Evolutionary conservation across 2,113 vertebrate species (phyloP).

Genomic region (Hypocryptadius cinnamomeus): DNA sequence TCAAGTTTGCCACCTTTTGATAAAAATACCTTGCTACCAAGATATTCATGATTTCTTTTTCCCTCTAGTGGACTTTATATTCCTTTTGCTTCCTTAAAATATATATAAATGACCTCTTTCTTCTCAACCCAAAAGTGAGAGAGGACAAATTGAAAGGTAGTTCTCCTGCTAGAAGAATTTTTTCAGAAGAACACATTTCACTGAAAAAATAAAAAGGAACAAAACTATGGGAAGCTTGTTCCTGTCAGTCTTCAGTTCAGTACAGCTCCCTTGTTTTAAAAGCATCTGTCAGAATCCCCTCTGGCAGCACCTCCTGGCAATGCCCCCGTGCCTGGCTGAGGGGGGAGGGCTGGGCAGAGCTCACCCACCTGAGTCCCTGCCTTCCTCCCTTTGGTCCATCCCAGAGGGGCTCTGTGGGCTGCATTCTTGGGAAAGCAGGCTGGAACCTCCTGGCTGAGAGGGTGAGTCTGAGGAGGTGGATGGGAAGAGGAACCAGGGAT

Average conservation of each 20-base stretch:
- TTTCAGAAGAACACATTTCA: background rate
- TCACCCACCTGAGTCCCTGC: background rate
- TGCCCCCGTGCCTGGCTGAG: background rate
- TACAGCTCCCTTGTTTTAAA: background rate
- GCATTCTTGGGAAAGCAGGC: background rate
- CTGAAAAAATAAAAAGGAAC: background rate
- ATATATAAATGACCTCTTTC: background rate
- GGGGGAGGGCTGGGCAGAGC: background rate
- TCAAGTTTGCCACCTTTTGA: background rate
- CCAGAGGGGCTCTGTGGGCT: rapidly evolving
- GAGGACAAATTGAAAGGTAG: background rate
- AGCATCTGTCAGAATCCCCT: background rate
- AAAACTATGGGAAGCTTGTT: background rate
- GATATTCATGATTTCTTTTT: background rate
- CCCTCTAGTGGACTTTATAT: background rate
- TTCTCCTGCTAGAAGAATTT: background rate
- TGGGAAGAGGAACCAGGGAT: rapidly evolving
- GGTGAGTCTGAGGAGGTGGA: background rate
- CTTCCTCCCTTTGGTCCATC: no score
- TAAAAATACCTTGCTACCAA: background rate
- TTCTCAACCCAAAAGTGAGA: background rate
- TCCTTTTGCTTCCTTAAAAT: background rate
- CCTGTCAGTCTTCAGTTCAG: background rate
- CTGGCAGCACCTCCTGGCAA: background rate
- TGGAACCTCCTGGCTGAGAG: background rate